Evolutionary conservation across 2,888 invertebrate genomes (phyloP).

Genomic region (Lampropteryx suffumata): DNA sequence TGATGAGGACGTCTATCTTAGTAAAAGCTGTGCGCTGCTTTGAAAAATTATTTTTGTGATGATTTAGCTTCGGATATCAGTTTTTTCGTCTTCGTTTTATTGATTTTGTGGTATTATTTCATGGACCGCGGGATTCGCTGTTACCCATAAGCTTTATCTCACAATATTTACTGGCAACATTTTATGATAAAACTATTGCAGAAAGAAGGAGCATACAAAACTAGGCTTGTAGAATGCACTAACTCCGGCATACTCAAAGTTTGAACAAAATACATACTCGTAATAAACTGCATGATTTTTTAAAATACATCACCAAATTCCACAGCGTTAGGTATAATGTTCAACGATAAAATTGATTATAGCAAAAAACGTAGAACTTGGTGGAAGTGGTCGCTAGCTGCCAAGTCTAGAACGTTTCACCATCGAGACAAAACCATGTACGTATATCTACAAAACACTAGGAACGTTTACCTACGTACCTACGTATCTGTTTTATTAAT

Average conservation of each 20-base stretch:
- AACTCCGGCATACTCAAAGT: no score
- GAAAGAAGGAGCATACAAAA: background rate
- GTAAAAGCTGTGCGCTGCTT: constrained; percentile 20
- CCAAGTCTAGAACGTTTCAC: constrained; percentile 5
- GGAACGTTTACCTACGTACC: no score
- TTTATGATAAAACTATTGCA: no score
- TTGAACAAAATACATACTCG: no score
- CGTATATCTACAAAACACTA: background rate
- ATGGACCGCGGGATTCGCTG: no score
- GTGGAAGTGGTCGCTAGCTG: constrained; percentile 23
- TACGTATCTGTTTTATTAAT: no score
- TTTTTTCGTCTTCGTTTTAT: no score
- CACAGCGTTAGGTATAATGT: constrained; percentile 5
- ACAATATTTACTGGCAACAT: no score
- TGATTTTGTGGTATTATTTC: no score
- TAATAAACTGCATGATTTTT: no score
- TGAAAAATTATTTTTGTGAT: constrained; percentile 30
- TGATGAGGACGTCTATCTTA: constrained; percentile 31
- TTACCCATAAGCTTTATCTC: no score
- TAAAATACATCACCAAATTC: constrained; percentile 13
- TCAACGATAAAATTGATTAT: constrained; percentile 32
- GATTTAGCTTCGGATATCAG: constrained; percentile 8
- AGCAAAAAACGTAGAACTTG: constrained; percentile 32
- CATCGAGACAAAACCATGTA: constrained; percentile 4
- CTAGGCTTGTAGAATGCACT: constrained; percentile 4